Evolutionary conservation across 2,888 invertebrate species (phyloP), one percentile per base, ranked within the genome.

Genomic region (Hedya salicella): DNA sequence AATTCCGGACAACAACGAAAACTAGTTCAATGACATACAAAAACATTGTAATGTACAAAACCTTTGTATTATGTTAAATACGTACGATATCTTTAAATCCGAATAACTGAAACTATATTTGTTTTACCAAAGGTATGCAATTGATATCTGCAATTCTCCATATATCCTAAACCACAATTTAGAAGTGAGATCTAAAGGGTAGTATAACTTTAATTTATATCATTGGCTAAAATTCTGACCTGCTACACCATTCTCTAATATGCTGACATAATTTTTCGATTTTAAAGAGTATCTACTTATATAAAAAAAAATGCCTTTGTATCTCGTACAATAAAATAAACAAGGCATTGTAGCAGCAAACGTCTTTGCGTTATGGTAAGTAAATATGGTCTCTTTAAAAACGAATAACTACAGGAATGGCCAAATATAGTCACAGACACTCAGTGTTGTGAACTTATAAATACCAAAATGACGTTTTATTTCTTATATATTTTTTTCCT

Each of bases 181-280:
- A 46, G 44, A 46, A 57, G 8, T 57, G 44, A 57, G n/a, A 32
- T 57, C 44, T 30, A 32, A 57, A 44, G 16, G 42, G 56, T 46
- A 57, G 44, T 57, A 21, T 19, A 44, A 30, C 13, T 17, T 19
- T 21, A 16, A 11, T 17, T 11, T 9, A 25, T 21, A 44, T n/a
- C 32, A 6, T n/a, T 19, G 3, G 4, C n/a, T 6, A 52, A n/a
- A 25, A 25, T 0, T 13, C 19, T 11, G 44, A 11, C 19, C 44
- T 11, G 13, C 44, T 46, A 17, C 6, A 6, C 25, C 25, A 25
- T 25, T 25, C 25, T 25, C 6, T 25, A 6, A 25, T 4, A 25
- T 25, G 6, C 25, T 1, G 25, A 25, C 1, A 6, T 25, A 25
- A 25, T 6, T 6, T 25, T n/a, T n/a, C n/a, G n/a, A n/a, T n/a